Base-by-base conservation (phyloP, 2,113 vertebrate genomes). In the Tupaia chinensis region DNA sequence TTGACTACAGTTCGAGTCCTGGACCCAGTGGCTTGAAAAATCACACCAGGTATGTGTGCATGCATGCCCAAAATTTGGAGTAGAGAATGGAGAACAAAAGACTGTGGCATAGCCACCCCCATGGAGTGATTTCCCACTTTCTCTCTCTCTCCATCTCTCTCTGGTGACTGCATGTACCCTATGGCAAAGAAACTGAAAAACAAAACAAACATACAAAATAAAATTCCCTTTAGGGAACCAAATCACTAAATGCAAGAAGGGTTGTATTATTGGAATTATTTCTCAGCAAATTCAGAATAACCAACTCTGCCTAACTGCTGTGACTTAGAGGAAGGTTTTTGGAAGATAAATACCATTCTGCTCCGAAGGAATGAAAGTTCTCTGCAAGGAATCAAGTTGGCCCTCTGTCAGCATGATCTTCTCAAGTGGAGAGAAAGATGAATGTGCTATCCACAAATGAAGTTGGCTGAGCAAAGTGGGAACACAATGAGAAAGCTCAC, bases 301-400 rank as follows among this genome's bases (percentile, higher is more conserved):
- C 65, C 76, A 68, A 20, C 70, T 32, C 84, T 73, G 74, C 10
- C 32, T n/a, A 65, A 54, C 23, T 61, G 53, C 23, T 61, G 53
- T 80, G 78, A 95, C 60, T 91, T 76, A 63, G 77, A 88, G 90
- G 25, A 53, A 70, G 34, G 29, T 23, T 91, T 91, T 80, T 74
- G 25, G 56, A 53, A 86, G 90, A 61, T 89, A 68, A 92, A 88
- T 54, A 76, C 87, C 66, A 77, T 79, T 94, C 5, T 81, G 32
- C 56, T 87, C 14, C 11, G 9, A n/a, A n/a, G 19, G 32, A 81
- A 77, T 90, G 54, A 87, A 89, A 93, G 25, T 72, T 56, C 32
- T 94, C 56, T 63, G 44, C 65, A n/a, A 91, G 69, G 27, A 79
- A 27, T 61, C 74, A 58, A 25, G 15, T 8, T 27, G 27, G 11